Base-by-base conservation (phyloP, 2,797 vertebrate species). In the Ptychadena robeensis region DNA sequence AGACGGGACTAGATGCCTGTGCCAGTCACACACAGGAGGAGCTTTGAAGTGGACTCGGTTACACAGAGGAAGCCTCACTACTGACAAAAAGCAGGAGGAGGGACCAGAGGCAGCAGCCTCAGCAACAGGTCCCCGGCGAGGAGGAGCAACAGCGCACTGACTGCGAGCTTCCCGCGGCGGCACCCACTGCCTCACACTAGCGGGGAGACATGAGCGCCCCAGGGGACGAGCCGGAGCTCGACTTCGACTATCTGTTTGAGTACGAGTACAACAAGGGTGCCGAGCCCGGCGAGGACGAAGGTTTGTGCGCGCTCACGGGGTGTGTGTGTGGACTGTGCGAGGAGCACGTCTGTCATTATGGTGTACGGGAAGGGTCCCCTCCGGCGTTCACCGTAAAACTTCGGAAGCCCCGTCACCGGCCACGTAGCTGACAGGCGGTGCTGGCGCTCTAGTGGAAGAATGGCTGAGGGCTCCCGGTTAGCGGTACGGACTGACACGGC, bases 231-330 rank as follows among this genome's bases (percentile, higher is more conserved):
- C 93, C 91, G 34, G 95, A 96, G 90, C 96, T 97, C 87, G 96
- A 96, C 86, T 96, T 97, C 90, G 96, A 96, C 84, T 96, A 97
- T 90, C 94, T 93, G 87, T 94, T 93, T 91, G 89, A 96, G 87
- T 97, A 96, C 92, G 96, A 97, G 89, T 96, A 94, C 90, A 92
- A 91, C 89, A 93, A 92, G 89, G 90, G 90, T 85, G 90, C 89
- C 70, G 91, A 92, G 85, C 87, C 88, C 57, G 79, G 77, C 73
- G 75, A 85, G 85, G 80, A 86, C 84, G 86, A 91, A 95, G 92
- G 94, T 94, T 88, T 90, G 94, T 89, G 38, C 38, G 12, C 12
- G 38, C n/a, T n/a, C n/a, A 40, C 38, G 38, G 38, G 38, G 7
- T 5, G 53, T 59, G 48, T n/a, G 48, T n/a, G 48, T 18, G 48